A percentile compares a stretch with the other conserved stretches of the same genome.
phyloP scores from a whole-genome alignment of 2,888 invertebrate genomes.

The Arrhopalites spinosus region DNA sequence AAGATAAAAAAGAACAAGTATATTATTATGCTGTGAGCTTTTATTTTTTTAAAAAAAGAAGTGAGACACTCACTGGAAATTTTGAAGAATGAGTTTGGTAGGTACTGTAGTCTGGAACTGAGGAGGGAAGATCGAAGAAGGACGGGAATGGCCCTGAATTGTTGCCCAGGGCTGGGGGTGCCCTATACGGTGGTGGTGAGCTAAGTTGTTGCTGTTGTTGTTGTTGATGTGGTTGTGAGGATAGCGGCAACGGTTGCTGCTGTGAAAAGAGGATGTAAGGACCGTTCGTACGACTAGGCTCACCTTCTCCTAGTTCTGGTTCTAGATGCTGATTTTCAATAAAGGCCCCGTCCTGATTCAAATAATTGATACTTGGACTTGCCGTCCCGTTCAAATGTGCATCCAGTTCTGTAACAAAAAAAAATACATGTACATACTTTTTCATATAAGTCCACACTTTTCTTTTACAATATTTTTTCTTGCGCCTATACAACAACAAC shows the following conservation, averaged over 20 bases:
- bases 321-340: conserved; percentile 27
- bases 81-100: conserved; percentile 54
- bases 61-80: conserved; percentile 50
- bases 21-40: too few species aligned
- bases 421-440: neutral
- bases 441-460: neutral
- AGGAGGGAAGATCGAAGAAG: conserved; percentile 38
- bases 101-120: conserved; percentile 35
- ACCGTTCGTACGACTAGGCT: conserved; percentile 15
- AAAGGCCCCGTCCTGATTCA: conserved; percentile 34
- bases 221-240: conserved; percentile 13
- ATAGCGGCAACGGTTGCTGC: conserved; percentile 8
- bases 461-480: neutral
- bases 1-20: neutral
- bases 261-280: conserved; percentile 25
- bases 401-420: conserved; percentile 29
- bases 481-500: neutral
- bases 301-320: conserved; percentile 19
- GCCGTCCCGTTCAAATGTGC: conserved; percentile 30
- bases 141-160: conserved; percentile 36
- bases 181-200: conserved; percentile 47
- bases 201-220: conserved; percentile 15
- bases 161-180: conserved; percentile 43
- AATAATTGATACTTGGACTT: conserved; percentile 39
- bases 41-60: neutral